A percentile compares a stretch with the other conserved stretches of the same genome.
These are phyloP conservation scores for Coracias cyanogaster DNA, from an alignment of 2,797 vertebrate species.

Conservation along the genomic window DNA sequence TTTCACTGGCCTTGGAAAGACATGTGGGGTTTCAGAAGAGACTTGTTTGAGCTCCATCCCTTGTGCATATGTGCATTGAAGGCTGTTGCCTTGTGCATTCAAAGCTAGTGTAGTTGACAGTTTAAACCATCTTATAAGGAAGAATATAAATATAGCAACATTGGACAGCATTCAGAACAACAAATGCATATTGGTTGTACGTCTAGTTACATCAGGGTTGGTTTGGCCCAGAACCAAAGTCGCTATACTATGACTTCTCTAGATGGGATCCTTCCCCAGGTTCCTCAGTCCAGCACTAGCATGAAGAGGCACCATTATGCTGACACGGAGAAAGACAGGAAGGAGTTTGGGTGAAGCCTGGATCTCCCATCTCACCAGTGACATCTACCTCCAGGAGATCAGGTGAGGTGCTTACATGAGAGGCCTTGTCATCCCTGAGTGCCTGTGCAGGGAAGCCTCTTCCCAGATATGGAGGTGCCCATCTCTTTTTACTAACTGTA, in stretches of 20 bases:
- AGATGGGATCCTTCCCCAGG: background rate
- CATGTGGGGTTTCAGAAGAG: background rate
- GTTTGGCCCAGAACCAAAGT: background rate
- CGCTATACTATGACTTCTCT: background rate
- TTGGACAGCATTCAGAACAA: background rate
- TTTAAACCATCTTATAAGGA: background rate
- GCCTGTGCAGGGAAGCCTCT: background rate
- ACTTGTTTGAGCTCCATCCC: background rate
- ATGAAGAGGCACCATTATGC: background rate
- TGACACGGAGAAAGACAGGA: background rate
- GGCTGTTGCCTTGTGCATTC: background rate
- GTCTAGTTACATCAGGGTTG: background rate
- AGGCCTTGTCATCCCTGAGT: background rate
- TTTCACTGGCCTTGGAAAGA: background rate
- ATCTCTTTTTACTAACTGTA: background rate
- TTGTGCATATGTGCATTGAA: background rate
- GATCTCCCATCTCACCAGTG: background rate
- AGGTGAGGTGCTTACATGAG: background rate
- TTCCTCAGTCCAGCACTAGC: background rate
- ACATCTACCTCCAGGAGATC: background rate
- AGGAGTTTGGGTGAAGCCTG: background rate
- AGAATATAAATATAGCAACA: background rate
- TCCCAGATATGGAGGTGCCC: background rate
- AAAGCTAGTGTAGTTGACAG: background rate
- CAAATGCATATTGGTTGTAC: accelerated